Base-by-base conservation (phyloP, 2,888 invertebrate genomes). In the Amblyjoppa proteus region DNA sequence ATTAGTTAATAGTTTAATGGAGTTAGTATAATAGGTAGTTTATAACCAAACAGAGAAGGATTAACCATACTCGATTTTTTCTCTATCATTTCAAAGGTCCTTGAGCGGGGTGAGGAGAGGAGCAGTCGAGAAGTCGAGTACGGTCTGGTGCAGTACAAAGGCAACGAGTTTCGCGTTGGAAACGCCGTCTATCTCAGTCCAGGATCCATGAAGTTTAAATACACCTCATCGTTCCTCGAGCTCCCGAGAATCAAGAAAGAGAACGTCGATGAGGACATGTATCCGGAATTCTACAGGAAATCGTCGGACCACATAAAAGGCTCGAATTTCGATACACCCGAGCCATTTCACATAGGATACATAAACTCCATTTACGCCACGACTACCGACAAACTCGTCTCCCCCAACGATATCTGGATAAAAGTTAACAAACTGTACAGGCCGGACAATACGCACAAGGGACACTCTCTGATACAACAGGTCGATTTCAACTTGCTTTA, bases 281-380 rank as follows among this genome's bases (percentile, higher is more conserved):
- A 97, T 91, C 96, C 98, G 0, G 98, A 98, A 93, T 96, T 96
- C 90, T 98, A 97, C 92, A 95, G 98, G 80, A 98, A 97, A 94
- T 96, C 95, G 64, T 95, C 96, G 16, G 96, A 96, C 87, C 95
- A 95, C 87, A 93, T 96, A 31, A 96, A 97, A 89, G 97, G 97
- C 0, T 97, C 97, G 0, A 97, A 97, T 90, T 92, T 95, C 16
- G 96, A 96, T 85, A 97, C 97, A 0, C 96, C 97, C 0, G 96
- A 97, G 86, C 97, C 98, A 0, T 98, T 97, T 93, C 95, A 96
- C 88, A 95, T 98, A 11, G 97, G 96, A 1, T 95, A 96, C 71
- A 96, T 98, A 64, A 95, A 95, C 49, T 95, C 95, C 0, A 96
- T 97, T 68, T 95, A 94, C 51, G 95, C 95, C 1, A 94, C 94